Conservation (phyloP, 1,140 invertebrate genomes). For the Aphelenchoides besseyi region DNA sequence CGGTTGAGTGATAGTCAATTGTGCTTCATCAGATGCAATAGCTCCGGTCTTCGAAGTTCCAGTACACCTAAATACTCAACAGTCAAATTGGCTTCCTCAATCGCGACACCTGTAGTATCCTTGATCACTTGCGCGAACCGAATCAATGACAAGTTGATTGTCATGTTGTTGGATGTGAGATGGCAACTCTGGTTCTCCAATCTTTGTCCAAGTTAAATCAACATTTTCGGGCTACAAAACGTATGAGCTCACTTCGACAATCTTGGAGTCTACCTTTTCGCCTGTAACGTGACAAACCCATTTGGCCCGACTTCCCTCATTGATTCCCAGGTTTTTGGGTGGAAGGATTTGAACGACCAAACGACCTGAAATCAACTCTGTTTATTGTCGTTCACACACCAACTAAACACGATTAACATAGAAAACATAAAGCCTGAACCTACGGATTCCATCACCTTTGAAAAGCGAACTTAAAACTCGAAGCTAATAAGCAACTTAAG, state of each 20-base stretch:
- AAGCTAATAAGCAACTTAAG: background rate
- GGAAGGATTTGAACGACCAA: slow-evolving; percentile 53
- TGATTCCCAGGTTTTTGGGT: slow-evolving; percentile 51
- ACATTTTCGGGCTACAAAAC: slow-evolving; percentile 52
- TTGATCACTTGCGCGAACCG: slow-evolving; percentile 39
- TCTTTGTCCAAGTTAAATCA: slow-evolving; percentile 49
- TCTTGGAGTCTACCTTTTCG: slow-evolving; percentile 1
- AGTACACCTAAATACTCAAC: background rate
- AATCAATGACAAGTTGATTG: slow-evolving; percentile 49
- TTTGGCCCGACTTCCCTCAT: slow-evolving; percentile 54
- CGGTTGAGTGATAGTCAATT: slow-evolving; percentile 6
- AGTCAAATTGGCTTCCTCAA: background rate
- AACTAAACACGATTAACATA: background rate
- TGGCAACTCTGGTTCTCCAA: slow-evolving; percentile 46
- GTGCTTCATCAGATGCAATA: slow-evolving; percentile 8
- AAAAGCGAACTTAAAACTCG: background rate
- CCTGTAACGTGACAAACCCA: slow-evolving; percentile 51
- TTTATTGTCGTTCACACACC: background rate
- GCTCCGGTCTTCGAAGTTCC: slow-evolving; percentile 16
- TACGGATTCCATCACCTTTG: too few species aligned
- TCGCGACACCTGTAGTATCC: slow-evolving; percentile 58
- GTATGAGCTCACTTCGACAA: background rate
- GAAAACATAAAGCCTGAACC: background rate
- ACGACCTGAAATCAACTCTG: slow-evolving; percentile 29
- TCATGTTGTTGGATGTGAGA: slow-evolving; percentile 36